Evolutionary conservation across 2,113 vertebrate genomes (phyloP).

Genomic region (Edolisoma coerulescens): DNA sequence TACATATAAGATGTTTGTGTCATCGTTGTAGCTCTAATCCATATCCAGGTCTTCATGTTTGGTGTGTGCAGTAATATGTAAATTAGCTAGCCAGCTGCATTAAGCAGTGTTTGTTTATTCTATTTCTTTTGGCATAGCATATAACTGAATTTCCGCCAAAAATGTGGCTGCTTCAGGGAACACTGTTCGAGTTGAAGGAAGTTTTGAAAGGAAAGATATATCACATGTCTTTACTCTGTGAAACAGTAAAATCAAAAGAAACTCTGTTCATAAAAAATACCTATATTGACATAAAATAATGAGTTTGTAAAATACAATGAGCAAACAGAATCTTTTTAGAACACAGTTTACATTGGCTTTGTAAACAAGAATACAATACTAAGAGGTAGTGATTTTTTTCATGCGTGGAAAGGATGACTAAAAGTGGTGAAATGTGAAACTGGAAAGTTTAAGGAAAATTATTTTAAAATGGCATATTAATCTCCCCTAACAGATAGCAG

Average conservation of each 20-base stretch:
- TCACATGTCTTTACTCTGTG: constrained; percentile 65
- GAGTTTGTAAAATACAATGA: constrained; percentile 69
- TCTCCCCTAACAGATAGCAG: constrained; percentile 61
- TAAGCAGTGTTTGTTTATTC: constrained; percentile 81
- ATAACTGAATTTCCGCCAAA: constrained; percentile 80
- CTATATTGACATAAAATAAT: constrained; percentile 66
- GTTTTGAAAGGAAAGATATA: constrained; percentile 72
- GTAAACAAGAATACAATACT: constrained; percentile 58
- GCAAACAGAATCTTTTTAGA: constrained; percentile 43
- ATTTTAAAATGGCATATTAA: constrained; percentile 68
- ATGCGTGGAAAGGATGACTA: constrained; percentile 21
- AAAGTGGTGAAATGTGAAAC: constrained; percentile 53
- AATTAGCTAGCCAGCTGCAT: constrained; percentile 77
- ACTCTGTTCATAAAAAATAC: constrained; percentile 70
- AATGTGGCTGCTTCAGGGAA: constrained; percentile 75
- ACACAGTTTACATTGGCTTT: constrained; percentile 21
- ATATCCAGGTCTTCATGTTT: constrained; percentile 74
- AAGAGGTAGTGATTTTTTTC: constrained; percentile 37
- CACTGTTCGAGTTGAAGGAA: constrained; percentile 64
- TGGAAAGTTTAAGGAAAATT: constrained; percentile 66
- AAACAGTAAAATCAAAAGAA: constrained; percentile 72
- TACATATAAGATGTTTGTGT: constrained; percentile 67
- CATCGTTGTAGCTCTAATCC: constrained; percentile 68
- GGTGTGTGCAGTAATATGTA: constrained; percentile 78
- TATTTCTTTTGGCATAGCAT: constrained; percentile 74